Conservation (phyloP, 2,888 invertebrate genomes). For the Dynastes hyllus region DNA sequence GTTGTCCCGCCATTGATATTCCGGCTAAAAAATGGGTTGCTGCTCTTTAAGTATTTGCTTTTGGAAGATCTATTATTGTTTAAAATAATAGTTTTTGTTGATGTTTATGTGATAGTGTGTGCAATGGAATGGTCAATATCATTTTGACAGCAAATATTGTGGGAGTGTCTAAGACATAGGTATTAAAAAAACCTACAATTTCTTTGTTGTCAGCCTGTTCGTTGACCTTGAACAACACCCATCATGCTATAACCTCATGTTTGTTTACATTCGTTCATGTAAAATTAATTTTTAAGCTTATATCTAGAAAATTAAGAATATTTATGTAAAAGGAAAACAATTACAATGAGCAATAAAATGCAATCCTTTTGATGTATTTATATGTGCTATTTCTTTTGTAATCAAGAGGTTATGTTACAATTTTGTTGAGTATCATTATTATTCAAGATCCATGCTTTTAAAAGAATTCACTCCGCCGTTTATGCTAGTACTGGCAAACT, state of each 20-base stretch:
- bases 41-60: constrained; percentile 18
- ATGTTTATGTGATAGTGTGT: constrained; percentile 34
- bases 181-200: constrained; percentile 42
- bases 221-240: constrained; percentile 65
- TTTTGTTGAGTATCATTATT: neutral
- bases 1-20: constrained; percentile 56
- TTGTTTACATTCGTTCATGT: constrained; percentile 60
- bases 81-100: constrained; percentile 3
- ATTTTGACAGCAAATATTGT: constrained; percentile 35
- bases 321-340: neutral
- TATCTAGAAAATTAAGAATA: neutral
- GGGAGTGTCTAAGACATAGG: constrained; percentile 45
- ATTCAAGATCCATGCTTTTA: neutral
- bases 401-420: constrained; percentile 21
- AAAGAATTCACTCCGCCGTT: no score
- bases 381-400: neutral
- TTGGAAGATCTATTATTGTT: neutral
- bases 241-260: constrained; percentile 59
- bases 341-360: neutral
- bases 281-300: constrained; percentile 10
- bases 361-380: neutral
- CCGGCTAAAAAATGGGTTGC: constrained; percentile 55
- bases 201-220: constrained; percentile 68
- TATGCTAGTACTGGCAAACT: no score
- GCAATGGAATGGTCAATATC: constrained; percentile 28